phyloP scores from a whole-genome alignment of 2,888 invertebrate species.

The Drosophila affinis region DNA sequence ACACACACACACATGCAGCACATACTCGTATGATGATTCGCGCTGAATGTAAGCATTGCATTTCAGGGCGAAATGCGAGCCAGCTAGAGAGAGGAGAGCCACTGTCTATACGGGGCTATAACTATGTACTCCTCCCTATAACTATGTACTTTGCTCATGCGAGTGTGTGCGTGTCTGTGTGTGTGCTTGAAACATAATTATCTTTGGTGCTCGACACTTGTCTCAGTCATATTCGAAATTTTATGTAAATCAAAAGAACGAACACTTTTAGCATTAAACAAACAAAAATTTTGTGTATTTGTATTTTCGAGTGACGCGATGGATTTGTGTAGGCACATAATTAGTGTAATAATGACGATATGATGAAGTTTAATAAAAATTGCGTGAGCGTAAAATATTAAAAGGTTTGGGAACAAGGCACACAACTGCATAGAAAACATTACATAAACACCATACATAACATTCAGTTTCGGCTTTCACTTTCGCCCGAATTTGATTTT shows the following conservation, averaged over 20 bases:
- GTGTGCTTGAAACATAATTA: slow-evolving; percentile 54
- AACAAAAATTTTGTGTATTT: slow-evolving; percentile 53
- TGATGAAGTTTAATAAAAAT: slow-evolving; percentile 68
- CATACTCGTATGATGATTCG: neutral
- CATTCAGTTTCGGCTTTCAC: slow-evolving; percentile 38
- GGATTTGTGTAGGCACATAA: slow-evolving; percentile 72
- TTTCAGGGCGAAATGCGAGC: slow-evolving; percentile 10
- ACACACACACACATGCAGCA: slow-evolving; percentile 18
- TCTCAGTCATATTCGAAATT: slow-evolving; percentile 71
- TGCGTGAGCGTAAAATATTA: slow-evolving; percentile 57
- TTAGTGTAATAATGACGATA: slow-evolving; percentile 69
- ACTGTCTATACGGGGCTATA: slow-evolving; percentile 30
- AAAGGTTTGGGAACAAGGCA: slow-evolving; percentile 48
- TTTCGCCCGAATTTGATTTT: slow-evolving; percentile 14
- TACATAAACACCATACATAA: neutral
- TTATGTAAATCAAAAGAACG: slow-evolving; percentile 69
- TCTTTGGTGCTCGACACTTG: slow-evolving; percentile 51
- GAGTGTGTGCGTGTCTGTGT: slow-evolving; percentile 35
- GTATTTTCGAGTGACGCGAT: slow-evolving; percentile 54
- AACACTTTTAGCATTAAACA: slow-evolving; percentile 57
- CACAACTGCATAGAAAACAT: slow-evolving; percentile 9
- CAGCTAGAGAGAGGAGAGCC: slow-evolving; percentile 19
- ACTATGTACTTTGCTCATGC: slow-evolving; percentile 25
- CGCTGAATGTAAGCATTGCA: slow-evolving; percentile 18
- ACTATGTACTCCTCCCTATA: slow-evolving; percentile 30